These are phyloP conservation scores for Euclidia mi DNA, from an alignment of 2,888 invertebrate species.

Conservation along the genomic window DNA sequence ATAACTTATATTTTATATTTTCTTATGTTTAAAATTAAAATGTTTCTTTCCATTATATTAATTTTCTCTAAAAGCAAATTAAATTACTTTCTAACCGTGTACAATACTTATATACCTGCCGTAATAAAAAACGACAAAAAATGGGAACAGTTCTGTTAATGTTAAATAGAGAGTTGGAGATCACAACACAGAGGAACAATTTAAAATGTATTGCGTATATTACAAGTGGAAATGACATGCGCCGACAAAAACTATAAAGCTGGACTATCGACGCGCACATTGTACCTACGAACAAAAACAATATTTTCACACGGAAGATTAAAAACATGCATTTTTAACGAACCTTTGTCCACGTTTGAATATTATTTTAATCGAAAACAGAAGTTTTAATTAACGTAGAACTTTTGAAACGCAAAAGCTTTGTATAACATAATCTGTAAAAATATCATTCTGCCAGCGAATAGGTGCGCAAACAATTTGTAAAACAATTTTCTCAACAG, in stretches of 20 bases:
- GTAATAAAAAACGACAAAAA: too few species aligned
- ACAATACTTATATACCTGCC: too few species aligned
- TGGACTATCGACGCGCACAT: slow-evolving; percentile 21
- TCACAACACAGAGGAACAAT: slow-evolving; percentile 18
- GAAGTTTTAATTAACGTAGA: slow-evolving; percentile 49
- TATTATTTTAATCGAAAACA: slow-evolving; percentile 49
- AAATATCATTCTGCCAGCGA: slow-evolving; percentile 7
- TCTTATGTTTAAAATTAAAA: too few species aligned
- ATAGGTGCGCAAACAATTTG: slow-evolving; percentile 41
- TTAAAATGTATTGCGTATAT: slow-evolving; percentile 15
- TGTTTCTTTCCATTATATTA: too few species aligned
- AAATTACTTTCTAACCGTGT: too few species aligned
- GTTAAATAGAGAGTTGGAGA: slow-evolving; percentile 11
- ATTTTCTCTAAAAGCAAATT: too few species aligned
- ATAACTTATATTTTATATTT: too few species aligned
- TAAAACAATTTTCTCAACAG: slow-evolving; percentile 50
- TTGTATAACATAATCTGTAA: slow-evolving; percentile 37
- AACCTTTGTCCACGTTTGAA: slow-evolving; percentile 33
- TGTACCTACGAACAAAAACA: slow-evolving; percentile 37
- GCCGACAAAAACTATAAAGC: slow-evolving; percentile 28
- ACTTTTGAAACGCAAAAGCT: slow-evolving; percentile 22
- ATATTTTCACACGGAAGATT: slow-evolving; percentile 47
- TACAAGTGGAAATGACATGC: slow-evolving; percentile 22
- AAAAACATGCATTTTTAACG: slow-evolving; percentile 57
- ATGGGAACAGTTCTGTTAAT: too few species aligned